Evolutionary conservation across 2,113 vertebrate species (phyloP).

Genomic region (Pampusana beccarii): DNA sequence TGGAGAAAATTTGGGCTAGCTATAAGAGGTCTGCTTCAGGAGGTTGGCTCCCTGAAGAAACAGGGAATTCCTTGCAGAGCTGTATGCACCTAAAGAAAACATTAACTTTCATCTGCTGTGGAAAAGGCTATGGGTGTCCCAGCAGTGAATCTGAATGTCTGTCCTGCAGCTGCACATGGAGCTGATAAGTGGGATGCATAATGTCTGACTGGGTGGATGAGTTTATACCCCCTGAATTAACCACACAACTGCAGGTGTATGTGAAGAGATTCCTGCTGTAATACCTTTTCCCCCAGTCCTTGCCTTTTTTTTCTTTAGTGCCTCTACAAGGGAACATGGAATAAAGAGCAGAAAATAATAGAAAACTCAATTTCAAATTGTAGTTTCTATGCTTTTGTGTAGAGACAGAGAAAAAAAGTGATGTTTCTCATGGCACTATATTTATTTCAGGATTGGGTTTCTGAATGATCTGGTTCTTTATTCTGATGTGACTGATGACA

Average conservation of each 20-base stretch:
- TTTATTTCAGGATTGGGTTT: neutral
- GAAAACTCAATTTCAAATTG: neutral
- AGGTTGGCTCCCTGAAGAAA: neutral
- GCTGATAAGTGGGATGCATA: neutral
- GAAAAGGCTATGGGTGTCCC: neutral
- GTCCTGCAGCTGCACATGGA: neutral
- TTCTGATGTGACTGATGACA: neutral
- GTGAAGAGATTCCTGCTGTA: neutral
- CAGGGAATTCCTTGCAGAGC: neutral
- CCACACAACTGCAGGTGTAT: neutral
- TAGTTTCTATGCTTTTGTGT: neutral
- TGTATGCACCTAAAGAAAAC: neutral
- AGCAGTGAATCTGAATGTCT: neutral
- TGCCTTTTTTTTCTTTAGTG: neutral
- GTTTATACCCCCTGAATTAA: neutral
- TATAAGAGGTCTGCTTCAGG: neutral
- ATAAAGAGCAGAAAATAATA: neutral
- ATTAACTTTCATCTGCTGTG: neutral
- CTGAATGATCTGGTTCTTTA: neutral
- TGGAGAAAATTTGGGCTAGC: neutral
- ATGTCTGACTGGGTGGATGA: neutral
- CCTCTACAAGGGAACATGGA: neutral
- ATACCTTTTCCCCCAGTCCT: neutral
- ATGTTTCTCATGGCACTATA: neutral
- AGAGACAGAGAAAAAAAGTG: neutral